Evolutionary conservation across 2,888 invertebrate genomes (phyloP), one percentile per base, ranked within the genome.

Genomic region (Tenthredo notha): DNA sequence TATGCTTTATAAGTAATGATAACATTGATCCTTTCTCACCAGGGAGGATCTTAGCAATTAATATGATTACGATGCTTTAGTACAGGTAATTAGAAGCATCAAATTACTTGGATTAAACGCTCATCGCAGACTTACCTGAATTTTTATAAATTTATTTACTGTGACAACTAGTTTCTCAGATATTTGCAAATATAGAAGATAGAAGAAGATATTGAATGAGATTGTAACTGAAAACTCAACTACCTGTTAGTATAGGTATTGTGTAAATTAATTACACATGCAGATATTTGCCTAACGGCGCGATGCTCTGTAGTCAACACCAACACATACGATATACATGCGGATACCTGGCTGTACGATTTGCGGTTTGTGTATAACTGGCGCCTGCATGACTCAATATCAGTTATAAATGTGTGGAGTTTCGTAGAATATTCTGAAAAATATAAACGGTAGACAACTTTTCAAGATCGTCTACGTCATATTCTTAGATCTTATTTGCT

Each of bases 211-310:
- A 6, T 7, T 18, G n/a, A 21, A 58, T 58, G 58, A 58, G 58
- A 58, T 58, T 58, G 6, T 18, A n/a, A 54, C n/a, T 54, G 54
- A 54, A 18, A 4, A 54, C 54, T 58, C 2, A n/a, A 21, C 5
- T 58, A 58, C 21, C 7, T 47, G 15, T 47, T 3, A 15, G 58
- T 21, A 21, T 21, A 21, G 21, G 21, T 58, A 58, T 47, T 47
- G 47, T 47, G 47, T 10, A 15, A 47, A 58, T 58, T 58, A 58
- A 7, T 58, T 21, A 58, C 12, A 61, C 21, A 61, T 25, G 10
- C 25, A 61, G 61, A 61, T 54, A 54, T 54, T 54, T 54, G n/a
- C n/a, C 54, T 54, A 54, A 54, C 54, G 54, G 54, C 54, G n/a
- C 54, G 54, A 54, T 54, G n/a, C 15, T n/a, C 6, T 54, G 5